A percentile compares a stretch with the other conserved stretches of the same genome.
These are phyloP conservation scores for Pleuronectes platessa DNA, from an alignment of 2,113 vertebrate species.

Conservation along the genomic window DNA sequence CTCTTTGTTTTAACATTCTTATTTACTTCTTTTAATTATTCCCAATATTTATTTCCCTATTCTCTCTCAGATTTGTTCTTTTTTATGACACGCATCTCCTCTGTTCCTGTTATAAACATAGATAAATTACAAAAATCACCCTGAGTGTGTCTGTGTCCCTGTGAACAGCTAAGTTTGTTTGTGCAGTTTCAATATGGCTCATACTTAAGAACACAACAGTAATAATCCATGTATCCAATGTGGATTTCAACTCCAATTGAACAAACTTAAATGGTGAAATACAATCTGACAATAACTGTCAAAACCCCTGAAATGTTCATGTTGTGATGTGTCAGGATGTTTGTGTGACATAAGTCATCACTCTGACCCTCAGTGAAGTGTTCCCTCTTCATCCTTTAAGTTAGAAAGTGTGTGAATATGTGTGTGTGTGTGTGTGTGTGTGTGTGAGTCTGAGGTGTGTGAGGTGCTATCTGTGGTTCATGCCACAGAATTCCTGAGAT, in stretches of 20 bases:
- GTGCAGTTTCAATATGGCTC: constrained; percentile 13
- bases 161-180: background rate
- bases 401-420: background rate
- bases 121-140: constrained; percentile 37
- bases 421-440: background rate
- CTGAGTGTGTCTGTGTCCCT: background rate
- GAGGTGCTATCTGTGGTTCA: background rate
- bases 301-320: constrained; percentile 5
- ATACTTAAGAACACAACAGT: background rate
- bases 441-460: background rate
- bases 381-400: constrained; percentile 9
- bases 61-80: background rate
- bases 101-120: constrained; percentile 17
- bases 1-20: too few species aligned
- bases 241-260: background rate
- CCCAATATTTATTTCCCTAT: background rate
- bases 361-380: background rate
- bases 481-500: constrained; percentile 8
- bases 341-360: background rate
- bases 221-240: background rate
- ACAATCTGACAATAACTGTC: background rate
- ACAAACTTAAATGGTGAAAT: constrained; percentile 5
- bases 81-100: background rate
- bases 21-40: too few species aligned
- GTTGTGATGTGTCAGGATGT: background rate